Conservation (phyloP, 2,888 invertebrate species). For the Alitta virens region DNA sequence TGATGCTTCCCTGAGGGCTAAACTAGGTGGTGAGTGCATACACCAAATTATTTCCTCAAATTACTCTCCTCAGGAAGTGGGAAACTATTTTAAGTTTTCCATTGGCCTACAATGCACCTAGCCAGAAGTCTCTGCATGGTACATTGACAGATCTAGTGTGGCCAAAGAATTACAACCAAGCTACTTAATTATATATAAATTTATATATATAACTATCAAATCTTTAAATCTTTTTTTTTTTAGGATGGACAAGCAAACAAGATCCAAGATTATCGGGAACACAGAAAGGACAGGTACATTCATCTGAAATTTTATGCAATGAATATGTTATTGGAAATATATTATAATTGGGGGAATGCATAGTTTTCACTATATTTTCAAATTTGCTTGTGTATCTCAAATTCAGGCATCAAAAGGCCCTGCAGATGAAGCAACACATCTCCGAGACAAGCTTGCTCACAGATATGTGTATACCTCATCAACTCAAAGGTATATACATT, state of each 20-base stretch:
- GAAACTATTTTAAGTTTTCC: no score
- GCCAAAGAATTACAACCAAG: no score
- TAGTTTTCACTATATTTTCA: not conserved
- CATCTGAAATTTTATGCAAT: not conserved
- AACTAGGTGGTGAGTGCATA: conserved; percentile 49
- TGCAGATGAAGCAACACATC: conserved; percentile 30
- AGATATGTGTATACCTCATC: conserved; percentile 50
- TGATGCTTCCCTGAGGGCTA: conserved; percentile 45
- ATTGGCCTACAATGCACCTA: no score
- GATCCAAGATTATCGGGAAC: conserved; percentile 31
- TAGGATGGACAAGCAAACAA: conserved; percentile 53
- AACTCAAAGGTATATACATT: conserved; percentile 44
- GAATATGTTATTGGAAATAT: not conserved
- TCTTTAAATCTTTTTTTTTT: not conserved
- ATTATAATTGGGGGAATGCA: not conserved
- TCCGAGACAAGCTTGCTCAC: conserved; percentile 47
- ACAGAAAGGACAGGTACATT: not conserved
- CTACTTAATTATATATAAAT: no score
- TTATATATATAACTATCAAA: no score
- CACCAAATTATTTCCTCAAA: no score
- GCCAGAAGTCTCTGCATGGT: no score
- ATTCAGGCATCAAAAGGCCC: conserved; percentile 33
- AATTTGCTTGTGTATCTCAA: no score
- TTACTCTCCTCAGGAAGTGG: no score
- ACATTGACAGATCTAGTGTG: no score